phyloP scores from a whole-genome alignment of 2,113 vertebrate genomes.

The Bos javanicus region DNA sequence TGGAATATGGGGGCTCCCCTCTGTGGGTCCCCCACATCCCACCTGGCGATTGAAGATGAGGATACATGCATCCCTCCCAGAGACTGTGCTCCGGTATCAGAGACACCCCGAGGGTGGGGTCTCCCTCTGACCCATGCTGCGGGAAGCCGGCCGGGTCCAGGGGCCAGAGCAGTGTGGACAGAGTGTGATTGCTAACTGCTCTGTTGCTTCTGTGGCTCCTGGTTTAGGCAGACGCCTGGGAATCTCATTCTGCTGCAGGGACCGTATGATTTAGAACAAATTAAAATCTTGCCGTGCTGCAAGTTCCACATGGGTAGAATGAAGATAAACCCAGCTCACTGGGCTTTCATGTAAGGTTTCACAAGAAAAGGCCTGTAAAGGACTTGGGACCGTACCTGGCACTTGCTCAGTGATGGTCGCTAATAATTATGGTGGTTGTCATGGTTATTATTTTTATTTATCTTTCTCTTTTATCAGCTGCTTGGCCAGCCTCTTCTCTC shows the following conservation, averaged over 20 bases:
- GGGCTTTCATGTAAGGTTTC: neutral
- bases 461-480: neutral
- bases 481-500: neutral
- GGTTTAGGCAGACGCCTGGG: accelerated
- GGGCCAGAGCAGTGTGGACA: neutral
- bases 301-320: neutral
- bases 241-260: neutral
- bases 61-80: neutral
- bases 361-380: neutral
- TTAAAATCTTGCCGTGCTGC: neutral
- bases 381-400: neutral
- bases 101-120: accelerated
- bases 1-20: neutral
- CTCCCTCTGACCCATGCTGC: neutral
- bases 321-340: neutral
- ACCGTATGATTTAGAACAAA: neutral
- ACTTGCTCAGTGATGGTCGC: neutral
- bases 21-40: neutral
- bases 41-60: neutral
- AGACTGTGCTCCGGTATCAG: neutral
- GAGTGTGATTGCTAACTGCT: accelerated
- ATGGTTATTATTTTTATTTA: neutral
- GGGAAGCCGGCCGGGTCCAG: accelerated
- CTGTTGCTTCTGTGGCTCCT: neutral
- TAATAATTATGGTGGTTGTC: neutral